A percentile compares a stretch with the other conserved stretches of the same genome.
Evolutionary conservation across 2,888 invertebrate species (phyloP).

Genomic region (Drosophila anomalipes): DNA sequence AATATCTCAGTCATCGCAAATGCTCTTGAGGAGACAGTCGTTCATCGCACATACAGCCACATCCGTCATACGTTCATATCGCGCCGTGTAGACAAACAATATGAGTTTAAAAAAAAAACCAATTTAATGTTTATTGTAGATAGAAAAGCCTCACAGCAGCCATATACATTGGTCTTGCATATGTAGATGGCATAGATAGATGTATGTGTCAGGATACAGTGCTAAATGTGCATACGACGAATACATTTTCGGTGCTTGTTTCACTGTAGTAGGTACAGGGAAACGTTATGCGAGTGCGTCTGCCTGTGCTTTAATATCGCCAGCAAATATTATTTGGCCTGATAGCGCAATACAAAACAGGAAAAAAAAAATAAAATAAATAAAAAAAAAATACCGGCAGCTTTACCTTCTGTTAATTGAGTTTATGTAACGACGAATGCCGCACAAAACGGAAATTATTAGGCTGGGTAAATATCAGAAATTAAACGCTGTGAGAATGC

Average conservation of each 20-base stretch:
- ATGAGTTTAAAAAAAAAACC: constrained; percentile 45
- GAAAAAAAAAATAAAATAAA: constrained; percentile 11
- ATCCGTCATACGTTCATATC: constrained; percentile 31
- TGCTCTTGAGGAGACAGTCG: constrained; percentile 64
- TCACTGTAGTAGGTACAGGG: not conserved
- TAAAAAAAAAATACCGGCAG: constrained; percentile 33
- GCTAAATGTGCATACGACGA: constrained; percentile 23
- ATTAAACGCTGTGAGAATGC: not conserved
- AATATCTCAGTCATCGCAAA: constrained; percentile 66
- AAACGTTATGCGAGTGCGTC: constrained; percentile 16
- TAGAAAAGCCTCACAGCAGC: constrained; percentile 30
- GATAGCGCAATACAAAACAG: constrained; percentile 4
- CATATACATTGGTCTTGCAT: constrained; percentile 26
- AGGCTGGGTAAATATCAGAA: constrained; percentile 21
- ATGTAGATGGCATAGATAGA: constrained; percentile 8
- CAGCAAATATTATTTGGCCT: constrained; percentile 2
- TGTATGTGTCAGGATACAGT: constrained; percentile 12
- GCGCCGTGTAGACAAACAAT: constrained; percentile 31
- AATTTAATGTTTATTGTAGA: constrained; percentile 47
- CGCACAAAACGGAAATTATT: constrained; percentile 9
- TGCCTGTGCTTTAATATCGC: constrained; percentile 5
- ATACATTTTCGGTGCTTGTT: constrained; percentile 24
- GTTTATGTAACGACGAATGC: constrained; percentile 29
- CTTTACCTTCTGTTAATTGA: constrained; percentile 23
- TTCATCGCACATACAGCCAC: constrained; percentile 16